phyloP scores from a whole-genome alignment of 2,113 vertebrate species.

The Psettodes erumei region DNA sequence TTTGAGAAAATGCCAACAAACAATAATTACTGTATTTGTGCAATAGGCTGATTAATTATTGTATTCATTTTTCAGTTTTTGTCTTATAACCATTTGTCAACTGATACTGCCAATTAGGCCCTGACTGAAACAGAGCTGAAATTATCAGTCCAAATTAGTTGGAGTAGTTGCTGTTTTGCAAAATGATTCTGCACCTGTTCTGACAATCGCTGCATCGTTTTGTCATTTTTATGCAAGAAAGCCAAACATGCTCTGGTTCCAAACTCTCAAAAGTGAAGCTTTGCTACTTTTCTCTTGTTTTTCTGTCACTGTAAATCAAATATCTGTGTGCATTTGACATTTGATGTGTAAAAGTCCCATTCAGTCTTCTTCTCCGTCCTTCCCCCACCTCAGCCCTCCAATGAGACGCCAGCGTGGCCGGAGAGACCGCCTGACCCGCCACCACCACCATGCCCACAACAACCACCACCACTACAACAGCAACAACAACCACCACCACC shows the following conservation, averaged over 20 bases:
- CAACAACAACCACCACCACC: constrained; percentile 60
- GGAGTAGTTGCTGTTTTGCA: no score
- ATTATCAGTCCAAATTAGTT: no score
- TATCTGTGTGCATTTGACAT: no score
- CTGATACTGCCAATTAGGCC: background rate
- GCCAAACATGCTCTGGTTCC: background rate
- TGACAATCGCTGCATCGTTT: background rate
- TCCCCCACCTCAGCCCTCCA: constrained; percentile 86
- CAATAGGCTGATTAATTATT: background rate
- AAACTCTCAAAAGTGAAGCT: background rate
- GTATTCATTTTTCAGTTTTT: background rate
- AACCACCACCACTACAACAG: constrained; percentile 59
- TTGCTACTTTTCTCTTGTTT: no score
- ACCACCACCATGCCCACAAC: constrained; percentile 81
- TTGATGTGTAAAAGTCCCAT: no score
- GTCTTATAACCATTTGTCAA: background rate
- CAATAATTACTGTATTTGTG: background rate
- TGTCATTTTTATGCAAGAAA: background rate
- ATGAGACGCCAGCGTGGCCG: constrained; percentile 94
- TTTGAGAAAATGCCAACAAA: background rate
- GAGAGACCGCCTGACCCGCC: constrained; percentile 92
- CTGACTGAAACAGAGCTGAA: no score
- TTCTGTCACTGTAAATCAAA: no score
- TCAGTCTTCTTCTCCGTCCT: background rate
- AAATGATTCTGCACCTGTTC: background rate